A percentile compares a stretch with the other conserved stretches of the same genome.
Conservation (phyloP, 2,797 vertebrate genomes). For the Clarias laeviceps region DNA sequence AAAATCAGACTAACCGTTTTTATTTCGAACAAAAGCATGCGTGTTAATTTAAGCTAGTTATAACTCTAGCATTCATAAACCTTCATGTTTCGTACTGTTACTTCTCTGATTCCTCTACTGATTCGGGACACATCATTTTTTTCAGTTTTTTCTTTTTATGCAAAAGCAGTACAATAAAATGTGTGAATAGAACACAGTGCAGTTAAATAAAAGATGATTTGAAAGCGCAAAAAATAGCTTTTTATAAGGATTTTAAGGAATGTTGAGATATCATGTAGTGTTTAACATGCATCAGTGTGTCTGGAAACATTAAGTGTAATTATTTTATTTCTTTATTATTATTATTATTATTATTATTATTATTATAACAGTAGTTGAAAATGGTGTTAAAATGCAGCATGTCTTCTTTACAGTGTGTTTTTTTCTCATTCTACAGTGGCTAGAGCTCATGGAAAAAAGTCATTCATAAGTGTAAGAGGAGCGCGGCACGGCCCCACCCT, state of each 20-base stretch:
- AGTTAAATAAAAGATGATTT: background rate
- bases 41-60: background rate
- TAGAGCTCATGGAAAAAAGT: conserved; percentile 49
- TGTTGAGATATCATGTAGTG: background rate
- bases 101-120: too few species aligned
- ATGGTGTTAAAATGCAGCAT: background rate
- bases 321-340: too few species aligned
- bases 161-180: background rate
- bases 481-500: conserved; percentile 48
- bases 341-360: background rate
- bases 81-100: background rate
- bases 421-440: conserved; percentile 16
- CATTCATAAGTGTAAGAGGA: conserved; percentile 54
- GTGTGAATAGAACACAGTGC: background rate
- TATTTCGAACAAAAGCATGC: background rate
- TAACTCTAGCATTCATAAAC: background rate
- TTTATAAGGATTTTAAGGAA: background rate
- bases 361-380: background rate
- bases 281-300: background rate
- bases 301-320: background rate
- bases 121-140: too few species aligned
- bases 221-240: background rate
- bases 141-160: background rate
- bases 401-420: background rate
- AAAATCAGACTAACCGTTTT: background rate